Evolutionary conservation across 2,888 invertebrate genomes (phyloP).

Genomic region (Xestoiulus laeticollis): DNA sequence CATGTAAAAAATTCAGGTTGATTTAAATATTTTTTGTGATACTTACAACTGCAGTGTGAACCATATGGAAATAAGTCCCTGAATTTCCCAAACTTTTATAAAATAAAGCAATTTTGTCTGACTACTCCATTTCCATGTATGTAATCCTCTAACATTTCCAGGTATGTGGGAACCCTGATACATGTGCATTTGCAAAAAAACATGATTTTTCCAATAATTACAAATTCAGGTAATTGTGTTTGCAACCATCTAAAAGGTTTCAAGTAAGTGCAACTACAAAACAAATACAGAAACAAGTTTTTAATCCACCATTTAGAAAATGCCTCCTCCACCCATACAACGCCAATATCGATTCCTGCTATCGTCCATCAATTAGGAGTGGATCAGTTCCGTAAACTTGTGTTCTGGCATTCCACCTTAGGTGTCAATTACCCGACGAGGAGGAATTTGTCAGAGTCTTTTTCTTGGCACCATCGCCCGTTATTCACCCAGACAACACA

Average conservation of each 20-base stretch:
- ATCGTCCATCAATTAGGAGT: not conserved
- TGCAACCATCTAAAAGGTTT: not conserved
- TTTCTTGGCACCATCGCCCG: constrained; percentile 21
- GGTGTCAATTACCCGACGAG: constrained; percentile 20
- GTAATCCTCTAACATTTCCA: no score
- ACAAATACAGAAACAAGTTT: not conserved
- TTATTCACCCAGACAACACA: constrained; percentile 19
- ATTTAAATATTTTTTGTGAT: no score
- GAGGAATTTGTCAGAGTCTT: constrained; percentile 31
- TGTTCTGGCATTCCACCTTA: not conserved
- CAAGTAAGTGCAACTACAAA: no score
- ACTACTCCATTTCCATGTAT: no score
- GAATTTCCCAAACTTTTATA: no score
- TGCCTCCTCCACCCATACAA: not conserved
- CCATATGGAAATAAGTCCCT: no score
- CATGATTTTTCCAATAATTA: not conserved
- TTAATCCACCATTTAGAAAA: not conserved
- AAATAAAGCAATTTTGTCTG: no score
- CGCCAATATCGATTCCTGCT: not conserved
- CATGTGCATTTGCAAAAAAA: no score
- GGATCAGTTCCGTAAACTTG: constrained; percentile 16
- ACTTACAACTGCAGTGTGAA: no score
- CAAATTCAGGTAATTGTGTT: not conserved
- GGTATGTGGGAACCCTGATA: not conserved
- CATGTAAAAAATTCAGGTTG: no score